A percentile compares a stretch with the other conserved stretches of the same genome.
Evolutionary conservation across 2,797 vertebrate species (phyloP).

Genomic region (Melanotaenia parkinsoni): DNA sequence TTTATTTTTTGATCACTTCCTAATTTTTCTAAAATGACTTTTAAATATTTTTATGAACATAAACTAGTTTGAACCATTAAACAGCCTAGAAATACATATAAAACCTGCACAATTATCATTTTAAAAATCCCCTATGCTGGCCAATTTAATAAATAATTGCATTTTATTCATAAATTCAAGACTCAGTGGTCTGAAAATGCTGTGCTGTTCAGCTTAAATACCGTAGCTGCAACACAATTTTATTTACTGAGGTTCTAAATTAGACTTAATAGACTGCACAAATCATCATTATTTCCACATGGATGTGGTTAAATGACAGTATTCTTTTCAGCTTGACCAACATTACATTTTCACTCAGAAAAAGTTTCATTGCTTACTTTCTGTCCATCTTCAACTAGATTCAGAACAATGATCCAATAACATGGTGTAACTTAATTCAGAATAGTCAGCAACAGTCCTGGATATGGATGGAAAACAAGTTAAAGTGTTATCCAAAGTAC

Average conservation of each 20-base stretch:
- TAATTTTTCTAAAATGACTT: no score
- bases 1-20: no score
- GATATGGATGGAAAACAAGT: neutral
- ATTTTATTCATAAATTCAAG: neutral
- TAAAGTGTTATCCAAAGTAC: neutral
- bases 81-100: no score
- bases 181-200: neutral
- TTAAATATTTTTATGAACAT: no score
- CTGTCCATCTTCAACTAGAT: neutral
- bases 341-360: neutral
- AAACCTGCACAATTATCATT: no score
- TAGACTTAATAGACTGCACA: neutral
- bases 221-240: neutral
- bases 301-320: neutral
- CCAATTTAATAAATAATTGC: neutral
- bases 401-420: neutral
- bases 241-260: neutral
- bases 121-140: neutral
- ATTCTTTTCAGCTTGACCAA: neutral
- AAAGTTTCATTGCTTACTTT: neutral
- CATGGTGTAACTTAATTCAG: neutral
- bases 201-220: neutral
- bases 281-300: neutral
- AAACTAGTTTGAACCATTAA: no score
- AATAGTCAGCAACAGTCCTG: neutral